Base-by-base conservation (phyloP, 2,888 invertebrate genomes). In the Cataglyphis rosenhaueri region DNA sequence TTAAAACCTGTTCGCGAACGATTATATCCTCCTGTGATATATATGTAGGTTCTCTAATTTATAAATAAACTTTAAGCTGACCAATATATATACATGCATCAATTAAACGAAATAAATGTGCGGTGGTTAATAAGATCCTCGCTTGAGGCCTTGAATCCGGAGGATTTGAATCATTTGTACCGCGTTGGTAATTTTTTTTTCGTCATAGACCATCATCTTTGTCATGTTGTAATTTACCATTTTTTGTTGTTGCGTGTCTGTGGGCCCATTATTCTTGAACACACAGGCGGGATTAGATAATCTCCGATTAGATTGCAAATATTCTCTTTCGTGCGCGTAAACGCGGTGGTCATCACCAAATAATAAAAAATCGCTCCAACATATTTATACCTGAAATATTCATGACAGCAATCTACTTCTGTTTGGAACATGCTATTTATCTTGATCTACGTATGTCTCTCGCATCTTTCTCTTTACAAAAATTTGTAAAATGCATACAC, bases 371-470 rank as follows among this genome's bases (percentile, higher is more conserved):
- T 71, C 21, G 21, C 8, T 32, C 18, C 57, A 29, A 66, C 29
- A 29, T 57, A 9, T 8, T 3, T 38, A 44, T 25, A 48, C 0
- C 21, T 41, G 41, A 78, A 68, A 41, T 78, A 78, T 78, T 78
- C 41, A 57, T 41, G 57, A 76, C 29, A 18, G 8, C 57, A 55
- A 29, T 76, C 55, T 66, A 76, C 32, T 57, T 52, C n/a, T 29
- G 32, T 52, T 59, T 44, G 71, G 44, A 71, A 78, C 57, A 55
- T 15, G 68, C 29, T 66, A 76, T 71, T 78, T 78, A 59, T 70
- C 8, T 59, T 32, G 18, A 15, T 57, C 12, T 70, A 55, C 21
- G 18, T 68, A 48, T 18, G 3, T n/a, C 25, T 21, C 12, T 68
- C 41, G 41, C 9, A 15, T 15, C 15, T 21, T 68, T 70, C 32